phyloP scores from a whole-genome alignment of 2,797 vertebrate species.

The Alectoris magna region DNA sequence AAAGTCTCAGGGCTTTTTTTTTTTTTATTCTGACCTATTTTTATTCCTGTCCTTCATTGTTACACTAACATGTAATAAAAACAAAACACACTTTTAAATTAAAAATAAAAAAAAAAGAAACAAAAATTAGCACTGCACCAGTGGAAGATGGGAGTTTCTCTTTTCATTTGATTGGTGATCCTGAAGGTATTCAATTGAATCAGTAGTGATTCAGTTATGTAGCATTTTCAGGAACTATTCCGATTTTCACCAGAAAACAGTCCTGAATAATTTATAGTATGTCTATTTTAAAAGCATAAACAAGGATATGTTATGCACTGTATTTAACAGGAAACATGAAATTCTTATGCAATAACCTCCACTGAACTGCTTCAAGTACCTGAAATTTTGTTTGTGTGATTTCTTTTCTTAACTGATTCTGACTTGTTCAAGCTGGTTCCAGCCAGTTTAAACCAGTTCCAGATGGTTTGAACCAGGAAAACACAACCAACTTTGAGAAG shows the following conservation, averaged over 20 bases:
- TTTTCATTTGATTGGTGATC: constrained; percentile 31
- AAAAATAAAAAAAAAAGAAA: neutral
- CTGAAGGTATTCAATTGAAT: constrained; percentile 10
- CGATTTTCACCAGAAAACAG: neutral
- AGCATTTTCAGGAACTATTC: neutral
- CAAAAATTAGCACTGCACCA: neutral
- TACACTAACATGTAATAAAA: neutral
- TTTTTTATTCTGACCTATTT: neutral
- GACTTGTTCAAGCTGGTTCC: neutral
- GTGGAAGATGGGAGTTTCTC: neutral
- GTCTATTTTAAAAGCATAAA: neutral
- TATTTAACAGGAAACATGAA: neutral
- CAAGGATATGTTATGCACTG: neutral
- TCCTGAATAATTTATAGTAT: neutral
- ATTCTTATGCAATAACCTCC: neutral
- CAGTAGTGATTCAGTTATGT: neutral
- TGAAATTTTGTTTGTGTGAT: neutral
- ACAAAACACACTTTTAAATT: constrained; percentile 27
- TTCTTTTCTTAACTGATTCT: neutral
- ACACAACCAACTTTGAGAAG: neutral
- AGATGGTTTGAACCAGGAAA: neutral
- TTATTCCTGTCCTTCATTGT: neutral
- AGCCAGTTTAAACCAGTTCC: neutral
- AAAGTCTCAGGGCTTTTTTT: neutral
- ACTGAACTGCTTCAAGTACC: neutral